Evolutionary conservation across 2,888 invertebrate genomes (phyloP), one percentile per base, ranked within the genome.

Genomic region (Plebejus argus): DNA sequence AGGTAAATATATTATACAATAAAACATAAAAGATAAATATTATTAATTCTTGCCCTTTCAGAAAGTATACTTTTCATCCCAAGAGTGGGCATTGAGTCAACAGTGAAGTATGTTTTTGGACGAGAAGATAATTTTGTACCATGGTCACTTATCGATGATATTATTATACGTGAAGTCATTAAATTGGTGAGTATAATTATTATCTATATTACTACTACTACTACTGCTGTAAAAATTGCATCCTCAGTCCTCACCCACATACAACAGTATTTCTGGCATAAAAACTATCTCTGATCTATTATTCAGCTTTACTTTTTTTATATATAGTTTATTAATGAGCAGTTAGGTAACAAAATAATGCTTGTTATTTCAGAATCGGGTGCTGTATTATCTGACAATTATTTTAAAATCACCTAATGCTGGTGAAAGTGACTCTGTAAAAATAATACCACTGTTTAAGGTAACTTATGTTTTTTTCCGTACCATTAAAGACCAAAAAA

Each of bases 141-240:
- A 20, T 94, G 94, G 94, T 82, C 88, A 7, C 87, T 84, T 80
- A 87, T 94, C 79, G 91, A 93, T 82, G 93, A 93, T 86, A 87
- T 94, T 66, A 90, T 94, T 39, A 94, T 94, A 56, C 93, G 94
- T 86, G 94, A 94, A 90, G 94, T 94, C 76, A 88, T 94, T 75
- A 90, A 91, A 85, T 84, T 91, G 87, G 94, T 94, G 83, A 86
- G 84, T 77, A 75, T 33, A 45, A 12, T 10, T 45, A 10, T 39
- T 39, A 39, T n/a, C n/a, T n/a, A 28, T 45, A 10, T 39, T 39
- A 39, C 10, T 39, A 35, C 6, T 35, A 39, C 39, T 39, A 39
- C 28, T 28, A 28, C 28, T 2, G 45, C 45, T 10, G 45, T 45
- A 45, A 12, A 39, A 39, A 39, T 39, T 39, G 10, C 10, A 39